These are phyloP conservation scores for Cichlasoma orientale DNA, from an alignment of 2,797 vertebrate species.

Conservation along the genomic window DNA sequence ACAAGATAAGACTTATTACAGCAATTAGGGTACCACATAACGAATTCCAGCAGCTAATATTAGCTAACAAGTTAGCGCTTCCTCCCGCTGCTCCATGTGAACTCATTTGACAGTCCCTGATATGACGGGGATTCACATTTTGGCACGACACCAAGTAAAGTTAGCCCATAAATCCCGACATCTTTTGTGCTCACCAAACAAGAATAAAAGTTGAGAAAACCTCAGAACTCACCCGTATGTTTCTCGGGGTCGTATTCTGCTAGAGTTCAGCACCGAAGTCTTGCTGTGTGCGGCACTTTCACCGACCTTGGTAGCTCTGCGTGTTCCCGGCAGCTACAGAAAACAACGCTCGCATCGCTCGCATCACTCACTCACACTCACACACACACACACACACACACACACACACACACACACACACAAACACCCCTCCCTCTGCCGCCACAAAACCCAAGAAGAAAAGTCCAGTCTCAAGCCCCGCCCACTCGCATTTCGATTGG, in stretches of 20 bases:
- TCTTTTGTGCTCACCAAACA: neutral
- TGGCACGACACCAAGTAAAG: slow-evolving; percentile 28
- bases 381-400: neutral
- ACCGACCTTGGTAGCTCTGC: slow-evolving; percentile 46
- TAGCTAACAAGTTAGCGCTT: slow-evolving; percentile 57
- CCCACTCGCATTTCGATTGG: slow-evolving; percentile 56
- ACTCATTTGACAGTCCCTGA: slow-evolving; percentile 60
- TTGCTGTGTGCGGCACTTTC: slow-evolving; percentile 31
- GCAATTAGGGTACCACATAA: neutral
- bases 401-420: neutral
- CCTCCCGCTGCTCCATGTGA: slow-evolving; percentile 66
- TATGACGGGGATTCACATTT: slow-evolving; percentile 26
- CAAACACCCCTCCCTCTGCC: slow-evolving; percentile 39
- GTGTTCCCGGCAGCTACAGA: slow-evolving; percentile 52
- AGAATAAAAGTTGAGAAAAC: slow-evolving; percentile 22
- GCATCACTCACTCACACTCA: too few relatives aligned
- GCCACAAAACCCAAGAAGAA: neutral
- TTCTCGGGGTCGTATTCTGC: neutral
- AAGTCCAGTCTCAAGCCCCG: slow-evolving; percentile 1
- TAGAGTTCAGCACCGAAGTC: slow-evolving; percentile 1
- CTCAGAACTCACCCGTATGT: slow-evolving; percentile 51
- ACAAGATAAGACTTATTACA: neutral
- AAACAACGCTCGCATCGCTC: slow-evolving; percentile 52
- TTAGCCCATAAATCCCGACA: neutral
- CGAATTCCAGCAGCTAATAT: slow-evolving; percentile 9